These are phyloP conservation scores for Tipula confusa DNA, from an alignment of 2,888 invertebrate species.

Conservation along the genomic window DNA sequence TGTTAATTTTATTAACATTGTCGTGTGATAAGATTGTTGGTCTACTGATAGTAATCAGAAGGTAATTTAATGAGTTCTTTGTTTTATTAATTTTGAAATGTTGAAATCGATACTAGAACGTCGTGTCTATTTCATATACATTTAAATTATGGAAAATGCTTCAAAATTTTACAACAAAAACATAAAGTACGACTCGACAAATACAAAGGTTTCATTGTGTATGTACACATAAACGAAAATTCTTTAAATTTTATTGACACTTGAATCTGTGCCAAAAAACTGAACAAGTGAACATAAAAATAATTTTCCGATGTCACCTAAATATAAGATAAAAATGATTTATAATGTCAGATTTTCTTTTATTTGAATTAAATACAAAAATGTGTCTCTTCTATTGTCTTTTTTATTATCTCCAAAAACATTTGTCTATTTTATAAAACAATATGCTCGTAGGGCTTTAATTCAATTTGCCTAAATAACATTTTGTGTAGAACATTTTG, in stretches of 20 bases:
- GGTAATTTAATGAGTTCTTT: neutral
- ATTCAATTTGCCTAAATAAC: too few relatives aligned
- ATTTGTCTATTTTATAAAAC: too few relatives aligned
- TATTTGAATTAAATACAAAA: neutral
- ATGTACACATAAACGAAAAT: neutral
- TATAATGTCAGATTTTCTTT: neutral
- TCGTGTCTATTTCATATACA: too few relatives aligned
- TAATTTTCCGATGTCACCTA: neutral
- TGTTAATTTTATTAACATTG: slow-evolving; percentile 6
- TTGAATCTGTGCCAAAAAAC: neutral
- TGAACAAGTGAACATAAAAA: neutral
- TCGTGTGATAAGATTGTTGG: neutral
- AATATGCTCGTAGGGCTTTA: too few relatives aligned
- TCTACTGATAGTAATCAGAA: neutral
- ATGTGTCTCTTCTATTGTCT: neutral
- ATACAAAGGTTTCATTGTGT: neutral
- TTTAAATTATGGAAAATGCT: too few relatives aligned
- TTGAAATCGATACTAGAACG: neutral
- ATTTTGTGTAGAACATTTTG: too few relatives aligned
- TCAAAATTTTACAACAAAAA: too few relatives aligned
- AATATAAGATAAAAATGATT: slow-evolving; percentile 3
- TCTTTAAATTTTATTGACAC: neutral
- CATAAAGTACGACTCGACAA: neutral
- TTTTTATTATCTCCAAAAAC: neutral
- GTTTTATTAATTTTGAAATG: neutral